Base-by-base conservation (phyloP, 2,113 vertebrate species). In the Grantiella picta region DNA sequence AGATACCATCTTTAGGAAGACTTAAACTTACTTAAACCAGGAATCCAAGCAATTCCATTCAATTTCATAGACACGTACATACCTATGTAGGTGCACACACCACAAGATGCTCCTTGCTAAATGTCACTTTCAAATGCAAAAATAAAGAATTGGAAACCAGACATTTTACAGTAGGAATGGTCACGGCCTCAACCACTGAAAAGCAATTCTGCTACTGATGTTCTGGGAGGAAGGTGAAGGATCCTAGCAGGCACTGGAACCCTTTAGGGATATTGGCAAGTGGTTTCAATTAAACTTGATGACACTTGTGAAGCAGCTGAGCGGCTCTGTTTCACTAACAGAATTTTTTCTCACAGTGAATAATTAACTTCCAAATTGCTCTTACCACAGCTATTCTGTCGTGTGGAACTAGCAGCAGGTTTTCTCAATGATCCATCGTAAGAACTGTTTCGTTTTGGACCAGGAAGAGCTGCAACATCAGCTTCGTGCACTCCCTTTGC, bases 301-400 rank as follows among this genome's bases (percentile, higher is more conserved):
- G 33, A 25, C 10, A 28, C 15, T 11, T 3, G 4, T 12, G 9
- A 66, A 75, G 47, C 40, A 21, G 44, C 40, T 49, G 25, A 63
- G 21, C 6, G 3, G 13, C 33, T 69, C 10, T 0, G 36, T 22
- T 57, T 27, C 49, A 20, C 22, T 5, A n/a, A 29, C 0, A 21
- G 3, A 25, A 16, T 1, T 12, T 28, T 42, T 59, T 60, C 12
- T 47, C 16, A 3, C 0, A 12, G n/a, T 23, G 52, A 84, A 71
- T 31, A 36, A 45, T 59, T 40, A 60, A 47, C 9, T 66, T 42
- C 12, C 9, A 24, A 45, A n/a, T 47, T 7, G 12, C 10, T 69
- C 97, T 98, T 97, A 99, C 99, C 98, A 1, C 86, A 79, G 56
- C 68, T 91, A 4, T 76, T 96, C 13, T 96, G 95, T n/a, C 42